A percentile compares a stretch with the other conserved stretches of the same genome.
phyloP scores from a whole-genome alignment of 2,797 vertebrate species.

The Gadopsis marmoratus region DNA sequence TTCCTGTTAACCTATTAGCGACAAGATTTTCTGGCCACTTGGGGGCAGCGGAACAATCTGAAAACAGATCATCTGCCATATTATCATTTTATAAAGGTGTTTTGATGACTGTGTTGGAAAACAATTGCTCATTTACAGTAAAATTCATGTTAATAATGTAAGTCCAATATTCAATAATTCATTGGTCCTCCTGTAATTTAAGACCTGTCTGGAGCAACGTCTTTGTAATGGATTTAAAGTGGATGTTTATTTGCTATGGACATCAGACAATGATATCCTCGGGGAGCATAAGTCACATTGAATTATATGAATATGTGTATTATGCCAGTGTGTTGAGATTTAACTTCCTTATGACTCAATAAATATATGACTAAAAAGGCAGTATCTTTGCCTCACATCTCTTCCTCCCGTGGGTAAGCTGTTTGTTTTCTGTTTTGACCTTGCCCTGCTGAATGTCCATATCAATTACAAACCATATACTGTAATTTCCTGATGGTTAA shows the following conservation, averaged over 20 bases:
- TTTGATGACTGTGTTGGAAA: not conserved
- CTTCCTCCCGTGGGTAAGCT: no score
- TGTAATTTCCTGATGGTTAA: not conserved
- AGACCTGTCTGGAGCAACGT: no score
- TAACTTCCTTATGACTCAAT: no score
- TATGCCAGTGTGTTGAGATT: no score
- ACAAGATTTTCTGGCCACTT: not conserved
- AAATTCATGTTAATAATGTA: not conserved
- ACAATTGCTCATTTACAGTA: not conserved
- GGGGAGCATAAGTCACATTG: no score
- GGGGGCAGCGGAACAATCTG: not conserved
- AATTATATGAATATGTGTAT: no score
- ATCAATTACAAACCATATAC: no score
- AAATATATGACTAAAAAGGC: not conserved
- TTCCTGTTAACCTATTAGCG: not conserved
- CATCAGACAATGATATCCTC: no score
- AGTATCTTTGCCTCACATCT: not conserved
- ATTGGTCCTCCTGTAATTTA: no score
- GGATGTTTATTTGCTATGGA: no score
- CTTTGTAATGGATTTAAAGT: no score
- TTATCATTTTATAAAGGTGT: not conserved
- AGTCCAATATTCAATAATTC: not conserved
- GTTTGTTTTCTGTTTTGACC: no score
- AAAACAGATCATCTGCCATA: not conserved
- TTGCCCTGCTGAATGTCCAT: not conserved